Percentiles rank a stretch among this genome's conserved stretches.
phyloP scores from a whole-genome alignment of 2,113 vertebrate species.

The Dunckerocampus dactyliophorus region DNA sequence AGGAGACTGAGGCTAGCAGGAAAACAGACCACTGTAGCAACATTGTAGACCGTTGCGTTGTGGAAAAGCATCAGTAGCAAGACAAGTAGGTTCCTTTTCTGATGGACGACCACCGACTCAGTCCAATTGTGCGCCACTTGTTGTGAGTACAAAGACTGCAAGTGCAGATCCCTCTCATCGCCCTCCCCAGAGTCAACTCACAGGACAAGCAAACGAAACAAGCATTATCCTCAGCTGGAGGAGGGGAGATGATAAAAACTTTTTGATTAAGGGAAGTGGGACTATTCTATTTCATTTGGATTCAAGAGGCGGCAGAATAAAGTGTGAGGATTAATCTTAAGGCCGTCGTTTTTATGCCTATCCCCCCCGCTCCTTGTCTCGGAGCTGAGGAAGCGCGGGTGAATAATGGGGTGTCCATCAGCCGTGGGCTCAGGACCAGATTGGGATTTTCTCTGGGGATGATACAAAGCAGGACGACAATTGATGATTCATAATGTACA shows the following conservation, averaged over 20 bases:
- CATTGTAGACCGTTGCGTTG: background rate
- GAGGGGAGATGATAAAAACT: conserved; percentile 66
- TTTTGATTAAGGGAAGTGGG: conserved; percentile 71
- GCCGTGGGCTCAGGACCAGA: conserved; percentile 68
- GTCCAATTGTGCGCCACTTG: conserved; percentile 56
- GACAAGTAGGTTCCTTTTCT: conserved; percentile 13
- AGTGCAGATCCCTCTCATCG: conserved; percentile 54
- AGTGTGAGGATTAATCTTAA: conserved; percentile 75
- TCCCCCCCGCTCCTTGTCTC: conserved; percentile 62
- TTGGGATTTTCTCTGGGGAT: conserved; percentile 78
- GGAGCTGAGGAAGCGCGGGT: conserved; percentile 63
- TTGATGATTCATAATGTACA: conserved; percentile 78
- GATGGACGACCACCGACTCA: conserved; percentile 44
- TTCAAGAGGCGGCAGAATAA: conserved; percentile 58
- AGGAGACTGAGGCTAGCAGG: background rate
- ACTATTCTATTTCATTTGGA: conserved; percentile 72
- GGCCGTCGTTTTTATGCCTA: conserved; percentile 72
- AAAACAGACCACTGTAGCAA: background rate
- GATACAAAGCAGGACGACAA: conserved; percentile 75
- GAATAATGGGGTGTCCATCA: conserved; percentile 79
- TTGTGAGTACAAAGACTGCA: conserved; percentile 60
- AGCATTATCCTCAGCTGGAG: conserved; percentile 55
- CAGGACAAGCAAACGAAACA: conserved; percentile 43
- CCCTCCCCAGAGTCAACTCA: conserved; percentile 60
- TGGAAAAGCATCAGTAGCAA: background rate